A percentile compares a stretch with the other conserved stretches of the same genome.
Conservation (phyloP, 2,797 vertebrate species). For the Amniataba percoides region DNA sequence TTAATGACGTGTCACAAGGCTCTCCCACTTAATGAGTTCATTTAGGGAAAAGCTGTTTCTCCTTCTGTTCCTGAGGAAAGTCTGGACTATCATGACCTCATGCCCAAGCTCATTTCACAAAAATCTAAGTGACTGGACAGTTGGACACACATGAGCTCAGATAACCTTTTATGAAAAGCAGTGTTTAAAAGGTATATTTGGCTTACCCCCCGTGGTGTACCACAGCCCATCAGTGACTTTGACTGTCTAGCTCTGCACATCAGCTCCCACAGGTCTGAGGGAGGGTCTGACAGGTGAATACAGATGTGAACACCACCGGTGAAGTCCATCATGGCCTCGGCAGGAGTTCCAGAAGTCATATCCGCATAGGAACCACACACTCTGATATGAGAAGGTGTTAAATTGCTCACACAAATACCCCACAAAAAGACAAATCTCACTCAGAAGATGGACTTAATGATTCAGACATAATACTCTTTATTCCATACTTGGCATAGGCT, state of each 20-base stretch:
- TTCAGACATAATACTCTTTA: not conserved
- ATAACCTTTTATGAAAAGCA: not conserved
- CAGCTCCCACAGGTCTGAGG: constrained; percentile 84
- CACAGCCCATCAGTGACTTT: constrained; percentile 87
- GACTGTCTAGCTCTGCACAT: constrained; percentile 81
- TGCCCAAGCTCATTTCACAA: no score
- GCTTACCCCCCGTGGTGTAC: constrained; percentile 83
- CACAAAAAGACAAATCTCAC: not conserved
- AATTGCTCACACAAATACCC: not conserved
- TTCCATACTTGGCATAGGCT: constrained; percentile 91
- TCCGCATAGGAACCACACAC: constrained; percentile 91
- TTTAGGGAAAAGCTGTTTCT: no score
- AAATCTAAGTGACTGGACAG: no score
- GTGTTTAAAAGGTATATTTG: not conserved
- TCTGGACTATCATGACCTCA: no score
- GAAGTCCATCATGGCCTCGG: constrained; percentile 91
- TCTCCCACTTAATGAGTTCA: no score
- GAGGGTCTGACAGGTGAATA: constrained; percentile 79
- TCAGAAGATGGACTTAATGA: not conserved
- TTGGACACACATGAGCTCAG: no score
- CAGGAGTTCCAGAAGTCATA: constrained; percentile 85
- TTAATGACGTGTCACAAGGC: no score
- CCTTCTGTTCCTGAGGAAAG: no score
- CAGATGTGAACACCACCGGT: constrained; percentile 88
- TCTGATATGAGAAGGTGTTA: constrained; percentile 65